These are phyloP conservation scores for Phymorhynchus buccinoides DNA, from an alignment of 1,140 invertebrate genomes.

Conservation along the genomic window DNA sequence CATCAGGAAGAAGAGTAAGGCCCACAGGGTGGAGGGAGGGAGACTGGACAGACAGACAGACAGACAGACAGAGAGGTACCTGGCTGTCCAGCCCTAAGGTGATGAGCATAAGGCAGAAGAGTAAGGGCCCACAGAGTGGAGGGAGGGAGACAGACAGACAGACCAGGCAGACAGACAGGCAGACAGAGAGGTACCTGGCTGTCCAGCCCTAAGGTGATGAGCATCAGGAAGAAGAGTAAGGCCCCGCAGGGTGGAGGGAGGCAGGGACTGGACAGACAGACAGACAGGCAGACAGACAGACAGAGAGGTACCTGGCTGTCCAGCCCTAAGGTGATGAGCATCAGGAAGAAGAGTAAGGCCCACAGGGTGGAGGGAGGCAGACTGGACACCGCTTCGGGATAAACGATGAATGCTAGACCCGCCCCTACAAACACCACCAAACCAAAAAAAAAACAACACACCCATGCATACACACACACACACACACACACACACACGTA, in stretches of 20 bases:
- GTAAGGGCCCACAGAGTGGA: not conserved
- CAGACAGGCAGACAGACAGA: constrained; percentile 20
- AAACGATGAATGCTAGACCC: constrained; percentile 95
- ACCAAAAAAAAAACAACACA: not conserved
- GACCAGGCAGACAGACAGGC: not conserved
- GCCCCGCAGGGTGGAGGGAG: too few species aligned
- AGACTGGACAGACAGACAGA: not conserved
- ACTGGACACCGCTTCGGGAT: constrained; percentile 95
- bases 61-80: constrained; percentile 62
- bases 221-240: too few species aligned
- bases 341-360: constrained; percentile 70
- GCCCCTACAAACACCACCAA: constrained; percentile 81
- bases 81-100: constrained; percentile 91
- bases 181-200: too few species aligned
- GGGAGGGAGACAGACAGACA: too few species aligned
- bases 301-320: constrained; percentile 84
- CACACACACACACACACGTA: not conserved
- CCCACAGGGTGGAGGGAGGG: not conserved
- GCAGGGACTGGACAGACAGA: too few species aligned
- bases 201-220: too few species aligned
- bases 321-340: constrained; percentile 93
- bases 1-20: constrained; percentile 78
- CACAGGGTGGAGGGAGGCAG: not conserved
- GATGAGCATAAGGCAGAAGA: constrained; percentile 83
- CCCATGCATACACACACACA: not conserved